A percentile compares a stretch with the other conserved stretches of the same genome.
These are phyloP conservation scores for Hydrolagus affinis DNA, from an alignment of 2,113 vertebrate species.

Conservation along the genomic window DNA sequence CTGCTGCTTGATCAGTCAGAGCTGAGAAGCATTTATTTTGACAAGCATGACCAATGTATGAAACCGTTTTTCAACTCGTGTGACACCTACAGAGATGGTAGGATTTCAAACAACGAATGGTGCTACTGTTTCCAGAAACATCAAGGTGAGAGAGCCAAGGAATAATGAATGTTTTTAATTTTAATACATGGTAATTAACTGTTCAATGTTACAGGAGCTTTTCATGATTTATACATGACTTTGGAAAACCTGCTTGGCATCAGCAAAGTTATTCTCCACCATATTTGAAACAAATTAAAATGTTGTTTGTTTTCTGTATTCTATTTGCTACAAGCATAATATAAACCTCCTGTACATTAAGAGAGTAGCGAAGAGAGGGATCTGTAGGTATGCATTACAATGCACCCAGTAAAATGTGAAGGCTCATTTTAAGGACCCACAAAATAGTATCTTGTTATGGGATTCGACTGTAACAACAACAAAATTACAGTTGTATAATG, in stretches of 20 bases:
- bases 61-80: constrained; percentile 85
- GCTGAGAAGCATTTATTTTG: constrained; percentile 78
- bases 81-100: constrained; percentile 74
- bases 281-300: background rate
- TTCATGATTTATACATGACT: background rate
- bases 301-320: background rate
- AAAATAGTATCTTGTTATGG: too few species aligned
- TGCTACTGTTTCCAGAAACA: constrained; percentile 94
- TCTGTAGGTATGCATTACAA: too few species aligned
- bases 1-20: constrained; percentile 84
- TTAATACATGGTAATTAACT: background rate
- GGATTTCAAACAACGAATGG: constrained; percentile 93
- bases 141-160: constrained; percentile 64
- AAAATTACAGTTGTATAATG: too few species aligned
- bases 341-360: too few species aligned
- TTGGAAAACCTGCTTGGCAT: background rate
- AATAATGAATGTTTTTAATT: constrained; percentile 26
- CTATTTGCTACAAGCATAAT: background rate
- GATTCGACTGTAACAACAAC: too few species aligned
- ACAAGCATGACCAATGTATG: constrained; percentile 80
- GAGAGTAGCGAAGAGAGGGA: too few species aligned
- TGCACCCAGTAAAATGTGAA: too few species aligned
- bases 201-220: background rate
- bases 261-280: too few species aligned
- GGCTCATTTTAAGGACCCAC: too few species aligned